Base-by-base conservation (phyloP, 1,140 invertebrate genomes). In the Brachionus koreanus region DNA sequence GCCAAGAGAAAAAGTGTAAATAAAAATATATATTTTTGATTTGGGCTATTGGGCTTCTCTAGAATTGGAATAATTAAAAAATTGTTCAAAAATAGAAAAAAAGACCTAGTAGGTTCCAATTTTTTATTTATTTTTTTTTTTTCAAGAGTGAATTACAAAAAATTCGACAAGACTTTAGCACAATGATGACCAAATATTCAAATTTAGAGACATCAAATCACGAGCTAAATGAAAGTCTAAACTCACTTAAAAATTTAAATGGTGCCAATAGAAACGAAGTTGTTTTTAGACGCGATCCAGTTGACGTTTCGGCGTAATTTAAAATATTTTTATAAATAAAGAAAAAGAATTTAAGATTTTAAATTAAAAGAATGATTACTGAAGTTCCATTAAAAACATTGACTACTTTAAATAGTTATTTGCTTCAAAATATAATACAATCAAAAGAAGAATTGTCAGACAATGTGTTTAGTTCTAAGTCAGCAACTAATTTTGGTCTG, bases 81-180 rank as follows among this genome's bases (percentile, higher is more conserved):
- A 72, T 25, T 23, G 13, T 46, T 29, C 43, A 39, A 46, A 19
- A 75, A 5, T 42, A 5, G 12, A 9, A 46, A 43, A 46, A 75
- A 75, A 57, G 5, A 57, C n/a, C n/a, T 13, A 52, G 19, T 9
- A 52, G 49, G 16, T 9, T 52, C 7, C 7, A 7, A 5, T 6
- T 19, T 6, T 19, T 57, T 1, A 57, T 19, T 9, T 65, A 0
- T 35, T 65, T 5, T 61, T 61, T 23, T 49, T 16, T 46, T 49
- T 77, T 79, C 4, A 57, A 79, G 76, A 65, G 9, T 35, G 76
- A 79, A 61, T 42, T 79, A 5, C 76, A 79, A 79, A 79, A 79
- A 37, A 19, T 79, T 37, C 49, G 76, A 12, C 49, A 79, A 61
- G 76, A 79, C 19, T 79, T 79, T 79, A 79, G 19, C 13, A 39